Percentiles rank a stretch among this genome's conserved stretches.
Conservation (phyloP, 2,797 vertebrate genomes). For the Xiphophorus birchmanni region DNA sequence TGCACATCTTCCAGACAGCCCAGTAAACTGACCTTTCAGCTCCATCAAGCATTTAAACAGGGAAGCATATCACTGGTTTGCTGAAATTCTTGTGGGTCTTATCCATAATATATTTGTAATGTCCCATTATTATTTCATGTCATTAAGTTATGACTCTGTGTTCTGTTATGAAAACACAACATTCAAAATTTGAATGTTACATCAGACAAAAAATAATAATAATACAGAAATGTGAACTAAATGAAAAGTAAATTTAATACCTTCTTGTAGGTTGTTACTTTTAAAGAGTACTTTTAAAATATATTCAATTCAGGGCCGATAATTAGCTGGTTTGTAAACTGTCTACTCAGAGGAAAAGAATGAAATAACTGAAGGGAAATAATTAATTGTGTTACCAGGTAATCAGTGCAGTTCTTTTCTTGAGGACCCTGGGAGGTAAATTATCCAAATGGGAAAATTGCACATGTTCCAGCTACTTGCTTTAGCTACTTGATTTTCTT, state of each 20-base stretch:
- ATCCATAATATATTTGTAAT: background rate
- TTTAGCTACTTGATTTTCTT: background rate
- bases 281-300: background rate
- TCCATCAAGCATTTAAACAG: background rate
- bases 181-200: background rate
- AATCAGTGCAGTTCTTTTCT: background rate
- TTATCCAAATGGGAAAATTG: background rate
- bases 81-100: background rate
- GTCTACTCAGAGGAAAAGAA: background rate
- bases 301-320: background rate
- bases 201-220: background rate
- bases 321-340: background rate
- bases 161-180: background rate
- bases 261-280: background rate
- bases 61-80: background rate
- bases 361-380: background rate
- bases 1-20: conserved; percentile 9
- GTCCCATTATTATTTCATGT: background rate
- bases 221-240: background rate
- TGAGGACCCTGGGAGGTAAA: background rate
- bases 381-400: background rate
- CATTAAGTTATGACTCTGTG: background rate
- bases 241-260: background rate
- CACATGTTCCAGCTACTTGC: background rate
- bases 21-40: conserved; percentile 3